Evolutionary conservation across 2,113 vertebrate genomes (phyloP), one percentile per base, ranked within the genome.

Genomic region (Anseranas semipalmata): DNA sequence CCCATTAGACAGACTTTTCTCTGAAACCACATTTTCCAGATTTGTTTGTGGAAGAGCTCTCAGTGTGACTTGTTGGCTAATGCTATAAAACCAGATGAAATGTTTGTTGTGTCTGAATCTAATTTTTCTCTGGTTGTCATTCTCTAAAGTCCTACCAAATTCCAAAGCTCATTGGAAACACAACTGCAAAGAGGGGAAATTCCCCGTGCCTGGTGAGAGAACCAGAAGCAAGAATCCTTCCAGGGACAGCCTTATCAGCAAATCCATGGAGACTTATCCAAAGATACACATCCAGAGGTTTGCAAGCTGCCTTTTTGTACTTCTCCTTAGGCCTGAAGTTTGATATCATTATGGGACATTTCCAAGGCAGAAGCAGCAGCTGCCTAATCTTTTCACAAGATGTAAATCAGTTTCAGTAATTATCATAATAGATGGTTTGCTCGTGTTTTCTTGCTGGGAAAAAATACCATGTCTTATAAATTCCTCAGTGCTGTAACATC

Each of bases 361-460:
- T 95, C 71, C 88, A 93, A 93, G 90, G 82, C 81, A 3, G 85
- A 60, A 28, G 73, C 72, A 50, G 73, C 65, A n/a, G 87, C 59
- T 2, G 7, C 58, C 86, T 96, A 96, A 96, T 97, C 95, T 96
- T 94, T 96, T 83, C 94, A 95, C 59, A 73, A 97, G 81, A 97
- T 97, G 96, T 91, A 97, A 96, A 97, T 97, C 96, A 89, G 94
- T 91, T 95, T 93, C 95, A 97, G 90, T 86, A 97, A 97, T 97
- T 97, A 97, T 70, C 97, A 97, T 94, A 97, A 91, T 96, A 97
- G 94, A 96, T 93, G 77, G 76, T 82, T 96, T 93, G 93, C 75
- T 95, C 90, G 20, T 94, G 94, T 96, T 95, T 96, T 94, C 90
- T 97, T 94, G 81, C 95, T 96, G 84, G 86, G 73, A 91, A 97